Evolutionary conservation across 37 sponge, comb jelly and placozoan genomes (phyloP).

Genomic region (Halichondria panicea): DNA sequence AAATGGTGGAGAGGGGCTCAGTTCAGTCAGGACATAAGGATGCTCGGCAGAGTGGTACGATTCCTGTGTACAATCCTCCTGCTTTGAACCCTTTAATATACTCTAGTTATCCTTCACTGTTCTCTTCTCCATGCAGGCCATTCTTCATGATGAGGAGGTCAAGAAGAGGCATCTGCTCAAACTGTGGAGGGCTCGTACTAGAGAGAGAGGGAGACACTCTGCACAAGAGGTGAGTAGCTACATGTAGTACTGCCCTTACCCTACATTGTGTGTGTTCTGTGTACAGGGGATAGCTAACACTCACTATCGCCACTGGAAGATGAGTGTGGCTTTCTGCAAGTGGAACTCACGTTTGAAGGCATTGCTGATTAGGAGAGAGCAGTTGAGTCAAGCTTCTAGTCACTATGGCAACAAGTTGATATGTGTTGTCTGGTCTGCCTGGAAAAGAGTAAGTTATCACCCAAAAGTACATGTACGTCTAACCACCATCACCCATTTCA

Average conservation of each 20-base stretch:
- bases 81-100: no score
- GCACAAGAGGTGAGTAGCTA: constrained; percentile 20
- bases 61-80: neutral
- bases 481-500: neutral
- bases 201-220: constrained; percentile 3
- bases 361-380: neutral
- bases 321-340: neutral
- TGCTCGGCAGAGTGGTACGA: constrained; percentile 59
- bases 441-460: constrained; percentile 41
- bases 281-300: constrained; percentile 22
- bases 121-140: constrained; percentile 29
- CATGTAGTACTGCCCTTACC: neutral
- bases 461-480: neutral
- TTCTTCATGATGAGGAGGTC: constrained; percentile 51
- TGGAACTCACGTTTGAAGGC: constrained; percentile 4
- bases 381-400: neutral
- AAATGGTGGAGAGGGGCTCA: constrained; percentile 54
- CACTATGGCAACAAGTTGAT: constrained; percentile 3
- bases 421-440: constrained; percentile 24
- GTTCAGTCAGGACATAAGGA: constrained; percentile 34
- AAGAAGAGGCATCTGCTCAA: constrained; percentile 10
- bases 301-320: neutral
- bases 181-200: constrained; percentile 24
- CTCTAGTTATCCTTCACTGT: no score
- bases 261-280: neutral